Evolutionary conservation across 2,888 invertebrate genomes (phyloP).

Genomic region (Thyatira batis): DNA sequence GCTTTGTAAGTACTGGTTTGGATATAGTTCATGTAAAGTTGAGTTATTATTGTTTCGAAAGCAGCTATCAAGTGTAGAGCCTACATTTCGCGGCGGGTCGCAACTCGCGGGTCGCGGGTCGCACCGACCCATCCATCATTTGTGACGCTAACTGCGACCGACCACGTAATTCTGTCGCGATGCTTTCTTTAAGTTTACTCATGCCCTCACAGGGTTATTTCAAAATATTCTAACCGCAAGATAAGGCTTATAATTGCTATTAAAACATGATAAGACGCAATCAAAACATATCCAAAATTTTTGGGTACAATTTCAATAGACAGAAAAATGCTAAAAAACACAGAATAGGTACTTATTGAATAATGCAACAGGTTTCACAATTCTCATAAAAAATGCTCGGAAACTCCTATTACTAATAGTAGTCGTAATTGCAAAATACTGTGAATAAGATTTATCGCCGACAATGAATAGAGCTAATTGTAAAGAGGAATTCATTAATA

Average conservation of each 20-base stretch:
- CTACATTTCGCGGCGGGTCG: constrained; percentile 12
- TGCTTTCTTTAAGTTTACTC: constrained; percentile 33
- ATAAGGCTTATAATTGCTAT: neutral
- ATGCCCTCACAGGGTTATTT: constrained; percentile 7
- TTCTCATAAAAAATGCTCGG: neutral
- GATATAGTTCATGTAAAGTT: constrained; percentile 11
- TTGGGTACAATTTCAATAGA: no score
- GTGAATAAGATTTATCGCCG: neutral
- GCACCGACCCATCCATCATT: constrained; percentile 42
- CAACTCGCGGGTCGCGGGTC: constrained; percentile 3
- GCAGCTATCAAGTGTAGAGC: constrained; percentile 19
- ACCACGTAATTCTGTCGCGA: constrained; percentile 37
- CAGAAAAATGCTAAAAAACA: neutral
- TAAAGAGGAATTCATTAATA: neutral
- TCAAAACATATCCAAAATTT: no score
- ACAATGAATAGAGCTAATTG: neutral
- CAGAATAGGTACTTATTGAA: neutral
- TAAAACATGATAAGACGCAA: neutral
- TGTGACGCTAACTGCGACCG: constrained; percentile 42
- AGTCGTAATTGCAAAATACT: neutral
- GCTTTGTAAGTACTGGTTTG: neutral
- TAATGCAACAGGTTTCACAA: neutral
- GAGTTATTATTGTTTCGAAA: constrained; percentile 32
- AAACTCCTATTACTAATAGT: neutral
- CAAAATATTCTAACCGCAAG: neutral